phyloP scores from a whole-genome alignment of 2,113 vertebrate genomes.

The Pristiophorus japonicus region DNA sequence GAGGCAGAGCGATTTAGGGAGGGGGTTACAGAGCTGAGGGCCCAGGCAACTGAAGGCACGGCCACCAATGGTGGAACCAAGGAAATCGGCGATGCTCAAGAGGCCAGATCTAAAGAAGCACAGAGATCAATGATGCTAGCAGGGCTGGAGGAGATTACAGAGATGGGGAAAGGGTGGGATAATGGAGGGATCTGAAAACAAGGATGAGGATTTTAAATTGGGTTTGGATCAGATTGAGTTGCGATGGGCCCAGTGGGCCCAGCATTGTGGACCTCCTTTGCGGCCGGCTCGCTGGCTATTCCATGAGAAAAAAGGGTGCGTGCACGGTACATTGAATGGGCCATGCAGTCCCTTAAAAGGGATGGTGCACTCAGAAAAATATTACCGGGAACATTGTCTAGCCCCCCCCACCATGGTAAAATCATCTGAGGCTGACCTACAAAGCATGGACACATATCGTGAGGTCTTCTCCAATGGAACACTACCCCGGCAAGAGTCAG shows the following conservation, averaged over 20 bases:
- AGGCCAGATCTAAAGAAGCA: not conserved
- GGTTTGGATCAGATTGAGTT: not conserved
- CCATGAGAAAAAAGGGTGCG: no score
- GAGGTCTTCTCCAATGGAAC: not conserved
- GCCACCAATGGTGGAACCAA: not conserved
- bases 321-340: no score
- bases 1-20: not conserved
- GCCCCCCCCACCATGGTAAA: not conserved
- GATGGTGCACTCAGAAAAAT: no score
- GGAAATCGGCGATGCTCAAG: no score
- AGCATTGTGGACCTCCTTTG: no score
- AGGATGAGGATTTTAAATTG: not conserved
- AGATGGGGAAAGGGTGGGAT: not conserved
- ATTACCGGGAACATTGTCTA: no score
- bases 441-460: no score
- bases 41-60: not conserved
- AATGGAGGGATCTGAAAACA: not conserved
- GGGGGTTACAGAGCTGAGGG: not conserved
- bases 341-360: no score
- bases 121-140: not conserved
- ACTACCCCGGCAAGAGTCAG: no score
- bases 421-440: no score
- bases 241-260: no score
- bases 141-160: not conserved
- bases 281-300: no score